Base-by-base conservation (phyloP, 2,888 invertebrate genomes). In the Drosophila anomelani region DNA sequence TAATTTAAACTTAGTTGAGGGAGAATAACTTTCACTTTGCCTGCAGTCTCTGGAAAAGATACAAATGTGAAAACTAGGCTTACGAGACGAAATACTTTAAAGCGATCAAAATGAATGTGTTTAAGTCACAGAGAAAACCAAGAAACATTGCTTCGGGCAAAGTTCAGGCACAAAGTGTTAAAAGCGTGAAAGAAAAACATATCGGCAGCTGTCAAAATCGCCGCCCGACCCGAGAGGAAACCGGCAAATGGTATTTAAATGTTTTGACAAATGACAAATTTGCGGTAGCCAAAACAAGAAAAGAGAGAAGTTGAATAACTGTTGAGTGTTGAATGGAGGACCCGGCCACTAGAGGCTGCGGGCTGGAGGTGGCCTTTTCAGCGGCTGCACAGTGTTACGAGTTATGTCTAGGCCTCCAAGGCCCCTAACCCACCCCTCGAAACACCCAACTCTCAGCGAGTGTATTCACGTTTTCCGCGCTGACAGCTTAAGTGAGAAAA, bases 191-290 rank as follows among this genome's bases (percentile, higher is more conserved):
- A 73, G 69, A 77, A 55, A 81, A 88, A 80, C 69, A 85, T 80
- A 89, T 85, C 85, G 79, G 71, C 76, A 77, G 75, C 85, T 85
- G 85, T 89, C 85, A 89, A 85, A 85, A 68, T 69, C 64, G 71
- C 60, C 62, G 63, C 49, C 63, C 59, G 55, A 44, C 55, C 51
- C 54, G 23, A 51, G 54, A 55, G 67, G 57, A 55, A 73, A 67
- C 81, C 78, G 70, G 84, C 79, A 88, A 84, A 88, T 86, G 79
- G 84, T 82, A 84, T 89, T 85, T 85, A 85, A 89, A 87, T 89
- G 85, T 89, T 87, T 85, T 89, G 88, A 86, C 89, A 86, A 89
- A 88, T 89, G 86, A 81, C 86, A 88, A 88, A 89, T 85, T 76
- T 85, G 81, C 87, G 75, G 84, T 88, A 84, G 88, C 83, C 79